phyloP scores from a whole-genome alignment of 2,113 vertebrate genomes.

The Pycnonotus jocosus region DNA sequence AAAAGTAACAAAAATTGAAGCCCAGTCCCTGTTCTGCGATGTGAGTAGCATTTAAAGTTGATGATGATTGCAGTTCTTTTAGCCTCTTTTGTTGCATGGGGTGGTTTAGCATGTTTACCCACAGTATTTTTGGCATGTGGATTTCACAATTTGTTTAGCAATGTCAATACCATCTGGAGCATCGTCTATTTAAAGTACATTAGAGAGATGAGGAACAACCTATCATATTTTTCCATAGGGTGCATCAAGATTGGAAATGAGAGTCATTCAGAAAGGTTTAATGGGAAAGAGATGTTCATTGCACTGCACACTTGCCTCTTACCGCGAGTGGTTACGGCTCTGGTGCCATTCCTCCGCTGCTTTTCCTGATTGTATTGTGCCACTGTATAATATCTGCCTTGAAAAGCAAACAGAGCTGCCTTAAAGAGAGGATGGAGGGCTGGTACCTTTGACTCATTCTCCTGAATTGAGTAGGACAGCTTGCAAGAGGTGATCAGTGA shows the following conservation, averaged over 20 bases:
- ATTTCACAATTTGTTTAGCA: slow-evolving; percentile 69
- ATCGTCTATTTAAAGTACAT: slow-evolving; percentile 69
- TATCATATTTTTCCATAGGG: slow-evolving; percentile 64
- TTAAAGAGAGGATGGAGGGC: not conserved
- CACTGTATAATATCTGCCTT: not conserved
- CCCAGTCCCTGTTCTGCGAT: not conserved
- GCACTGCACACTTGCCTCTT: not conserved
- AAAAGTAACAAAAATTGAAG: slow-evolving; percentile 59
- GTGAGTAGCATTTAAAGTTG: slow-evolving; percentile 60
- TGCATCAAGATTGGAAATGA: slow-evolving; percentile 63
- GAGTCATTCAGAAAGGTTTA: slow-evolving; percentile 60
- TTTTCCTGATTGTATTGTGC: slow-evolving; percentile 27
- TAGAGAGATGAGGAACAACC: slow-evolving; percentile 64
- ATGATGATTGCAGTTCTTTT: slow-evolving; percentile 63
- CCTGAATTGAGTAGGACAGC: not conserved
- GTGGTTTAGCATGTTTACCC: slow-evolving; percentile 66
- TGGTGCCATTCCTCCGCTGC: not conserved
- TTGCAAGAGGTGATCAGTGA: not conserved
- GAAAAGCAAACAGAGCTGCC: slow-evolving; percentile 20
- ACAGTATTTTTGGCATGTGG: slow-evolving; percentile 69
- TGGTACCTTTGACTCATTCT: not conserved
- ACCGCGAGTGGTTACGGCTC: not conserved
- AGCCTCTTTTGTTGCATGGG: slow-evolving; percentile 60
- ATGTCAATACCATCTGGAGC: slow-evolving; percentile 71
- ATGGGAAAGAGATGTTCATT: slow-evolving; percentile 20